Base-by-base conservation (phyloP, 2,113 vertebrate species). In the Poicephalus gulielmi region DNA sequence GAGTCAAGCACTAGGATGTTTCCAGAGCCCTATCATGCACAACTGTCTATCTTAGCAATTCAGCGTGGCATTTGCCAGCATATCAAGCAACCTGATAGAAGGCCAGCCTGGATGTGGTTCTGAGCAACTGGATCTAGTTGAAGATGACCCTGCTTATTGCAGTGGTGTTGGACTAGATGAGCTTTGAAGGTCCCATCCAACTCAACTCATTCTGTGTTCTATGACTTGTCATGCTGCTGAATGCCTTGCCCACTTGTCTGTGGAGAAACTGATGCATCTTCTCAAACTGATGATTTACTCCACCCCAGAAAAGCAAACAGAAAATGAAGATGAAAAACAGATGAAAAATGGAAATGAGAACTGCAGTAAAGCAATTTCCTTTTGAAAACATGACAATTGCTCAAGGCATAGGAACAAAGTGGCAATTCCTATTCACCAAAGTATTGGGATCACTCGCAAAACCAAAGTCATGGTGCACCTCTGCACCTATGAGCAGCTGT, bases 351-450 rank as follows among this genome's bases (percentile, higher is more conserved):
- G 83, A 93, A 93, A 88, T 83, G 17, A 67, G 74, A 68, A 55
- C n/a, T 8, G 22, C 3, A 81, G 73, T 43, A 68, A 66, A 93
- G 88, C 55, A 83, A 78, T 84, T 96, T 93, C 87, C 86, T 41
- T 90, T 83, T 81, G 83, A 90, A 86, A 92, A 44, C 22, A 37
- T 10, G 35, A 93, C 85, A 90, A 0, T 62, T 66, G 90, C 90
- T 95, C 57, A 76, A 92, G 95, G 94, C 90, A 49, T 13, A 74
- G 79, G 90, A 96, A 50, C 86, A 53, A 92, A 94, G 75, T 47
- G 85, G 75, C 92, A 83, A 88, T 85, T 77, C 44, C 41, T 24
- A 37, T 57, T 63, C 41, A 74, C 92, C 53, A 20, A 4, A 88
- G 76, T 17, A 5, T 3, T 20, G 50, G 76, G 76, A 86, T 93